Base-by-base conservation (phyloP, 2,797 vertebrate species). In the Coracias cyanogaster region DNA sequence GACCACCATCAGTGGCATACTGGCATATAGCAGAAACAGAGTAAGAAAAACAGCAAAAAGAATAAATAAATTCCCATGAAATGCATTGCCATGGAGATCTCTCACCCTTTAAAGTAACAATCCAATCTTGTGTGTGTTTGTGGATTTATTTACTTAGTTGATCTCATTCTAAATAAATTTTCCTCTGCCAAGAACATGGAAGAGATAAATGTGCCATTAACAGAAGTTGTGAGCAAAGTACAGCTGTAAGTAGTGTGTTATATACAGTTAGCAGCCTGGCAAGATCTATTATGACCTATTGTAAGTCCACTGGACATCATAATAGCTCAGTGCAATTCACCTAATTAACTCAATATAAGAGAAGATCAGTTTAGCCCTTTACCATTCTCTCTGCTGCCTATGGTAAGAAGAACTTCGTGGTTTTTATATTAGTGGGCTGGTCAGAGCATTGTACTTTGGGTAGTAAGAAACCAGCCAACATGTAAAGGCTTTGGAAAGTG, bases 241-340 rank as follows among this genome's bases (percentile, higher is more conserved):
- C 33, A 25, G 15, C 7, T 15, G 6, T 51, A 25, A 82, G 7
- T 29, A 76, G 13, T 37, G 43, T 6, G 13, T 49, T 66, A 43
- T 13, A 39, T 35, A 41, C 14, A 60, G 35, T 31, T 76, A 57
- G 25, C 13, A 70, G 26, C 26, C 33, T 82, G 58, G 46, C 41
- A 43, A 31, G 67, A 48, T 31, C 20, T 31, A 18, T 35, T 61
- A 61, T 41, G 54, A 55, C n/a, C 61, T 20, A 17, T 49, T 7
- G 5, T 6, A 61, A 77, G 11, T 9, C 1, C 70, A 48, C 37
- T 35, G 65, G 46, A 35, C 0, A 0, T 0, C 2, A 2, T 15
- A 70, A 73, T 8, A 80, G 28, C 20, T 66, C 76, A 9, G 49
- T 25, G 29, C 15, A 55, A 80, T 35, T 39, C 41, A 57, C 18